Conservation (phyloP, 2,888 invertebrate species). For the Oxyteleia sp. region DNA sequence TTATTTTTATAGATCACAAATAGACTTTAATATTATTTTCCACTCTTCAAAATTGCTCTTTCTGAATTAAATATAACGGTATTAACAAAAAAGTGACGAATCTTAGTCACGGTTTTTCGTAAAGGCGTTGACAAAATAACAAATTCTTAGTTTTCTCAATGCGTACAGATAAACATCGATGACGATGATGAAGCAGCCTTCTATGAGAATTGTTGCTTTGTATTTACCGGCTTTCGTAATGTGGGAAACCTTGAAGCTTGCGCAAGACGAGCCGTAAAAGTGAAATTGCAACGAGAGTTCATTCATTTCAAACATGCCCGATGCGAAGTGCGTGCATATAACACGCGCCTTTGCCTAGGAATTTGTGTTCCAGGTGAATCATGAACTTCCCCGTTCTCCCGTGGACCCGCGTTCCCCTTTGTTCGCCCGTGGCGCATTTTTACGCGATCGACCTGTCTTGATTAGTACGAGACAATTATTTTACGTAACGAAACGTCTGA, state of each 20-base stretch:
- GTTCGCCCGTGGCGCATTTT: constrained; percentile 40
- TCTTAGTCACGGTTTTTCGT: too few species aligned
- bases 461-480: constrained; percentile 61
- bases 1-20: too few species aligned
- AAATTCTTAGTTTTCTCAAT: constrained; percentile 41
- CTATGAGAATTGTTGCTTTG: constrained; percentile 72
- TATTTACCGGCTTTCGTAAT: constrained; percentile 85
- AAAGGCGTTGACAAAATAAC: too few species aligned
- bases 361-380: constrained; percentile 62
- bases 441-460: constrained; percentile 35
- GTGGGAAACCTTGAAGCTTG: constrained; percentile 86
- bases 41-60: too few species aligned
- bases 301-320: constrained; percentile 79
- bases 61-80: too few species aligned
- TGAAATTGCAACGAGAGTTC: constrained; percentile 86
- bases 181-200: constrained; percentile 70
- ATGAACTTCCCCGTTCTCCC: constrained; percentile 66
- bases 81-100: too few species aligned
- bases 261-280: constrained; percentile 84
- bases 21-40: too few species aligned
- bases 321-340: constrained; percentile 57
- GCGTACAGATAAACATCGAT: constrained; percentile 62
- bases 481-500: constrained; percentile 60
- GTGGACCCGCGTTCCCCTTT: not conserved
- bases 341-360: constrained; percentile 51